Evolutionary conservation across 2,797 vertebrate genomes (phyloP).

Genomic region (Coregonus ussuriensis): DNA sequence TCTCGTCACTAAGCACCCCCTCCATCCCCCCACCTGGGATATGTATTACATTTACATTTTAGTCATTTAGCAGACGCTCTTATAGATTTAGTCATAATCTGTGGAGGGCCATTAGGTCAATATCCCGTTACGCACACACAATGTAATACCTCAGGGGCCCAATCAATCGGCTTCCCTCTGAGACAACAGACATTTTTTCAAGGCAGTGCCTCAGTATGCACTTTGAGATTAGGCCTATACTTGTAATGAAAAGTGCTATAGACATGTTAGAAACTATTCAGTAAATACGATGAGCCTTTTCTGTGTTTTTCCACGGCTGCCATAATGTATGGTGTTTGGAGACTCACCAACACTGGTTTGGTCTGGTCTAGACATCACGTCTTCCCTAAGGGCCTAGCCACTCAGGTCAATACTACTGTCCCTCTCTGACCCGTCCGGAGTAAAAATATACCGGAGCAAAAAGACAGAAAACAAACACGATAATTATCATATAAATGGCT

Average conservation of each 20-base stretch:
- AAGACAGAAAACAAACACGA: conserved; percentile 57
- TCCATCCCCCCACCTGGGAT: too few species aligned
- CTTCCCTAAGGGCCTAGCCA: conserved; percentile 40
- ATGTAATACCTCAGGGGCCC: background rate
- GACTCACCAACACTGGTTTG: background rate
- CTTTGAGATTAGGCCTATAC: too few species aligned
- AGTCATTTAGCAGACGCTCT: too few species aligned
- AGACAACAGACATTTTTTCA: too few species aligned
- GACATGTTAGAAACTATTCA: too few species aligned
- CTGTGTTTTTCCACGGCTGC: background rate
- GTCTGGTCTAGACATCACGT: conserved; percentile 30
- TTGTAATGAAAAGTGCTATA: too few species aligned
- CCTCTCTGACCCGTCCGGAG: conserved; percentile 52
- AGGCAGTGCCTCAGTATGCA: too few species aligned
- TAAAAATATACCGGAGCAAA: conserved; percentile 63
- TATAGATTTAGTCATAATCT: too few species aligned
- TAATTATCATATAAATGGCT: conserved; percentile 49
- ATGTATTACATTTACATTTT: too few species aligned
- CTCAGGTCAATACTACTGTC: conserved; percentile 42
- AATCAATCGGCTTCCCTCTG: background rate
- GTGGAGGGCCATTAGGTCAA: too few species aligned
- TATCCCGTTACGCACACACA: too few species aligned
- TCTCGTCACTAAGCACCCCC: too few species aligned
- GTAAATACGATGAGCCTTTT: background rate
- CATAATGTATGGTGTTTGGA: background rate